phyloP scores from a whole-genome alignment of 2,888 invertebrate species.

The Ochropacha duplaris region DNA sequence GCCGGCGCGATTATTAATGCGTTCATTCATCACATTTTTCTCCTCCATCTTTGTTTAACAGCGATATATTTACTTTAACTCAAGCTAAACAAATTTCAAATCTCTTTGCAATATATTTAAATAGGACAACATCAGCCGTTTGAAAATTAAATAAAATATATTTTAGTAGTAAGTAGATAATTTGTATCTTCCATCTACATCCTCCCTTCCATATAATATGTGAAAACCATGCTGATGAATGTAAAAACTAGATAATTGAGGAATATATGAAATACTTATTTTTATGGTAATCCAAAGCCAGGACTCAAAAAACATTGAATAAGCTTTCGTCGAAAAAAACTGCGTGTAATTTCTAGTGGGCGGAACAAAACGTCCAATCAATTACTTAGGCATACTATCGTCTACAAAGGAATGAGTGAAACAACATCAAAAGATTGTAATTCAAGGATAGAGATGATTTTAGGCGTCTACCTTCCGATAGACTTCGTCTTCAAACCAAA shows the following conservation, averaged over 20 bases:
- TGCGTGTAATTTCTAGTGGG: not conserved
- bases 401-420: not conserved
- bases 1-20: slow-evolving; percentile 55
- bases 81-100: slow-evolving; percentile 29
- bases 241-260: no score
- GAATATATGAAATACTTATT: no score
- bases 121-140: slow-evolving; percentile 16
- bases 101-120: slow-evolving; percentile 26
- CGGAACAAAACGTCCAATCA: not conserved
- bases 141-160: not conserved
- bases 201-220: not conserved
- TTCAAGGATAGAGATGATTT: not conserved
- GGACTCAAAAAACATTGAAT: not conserved
- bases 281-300: not conserved
- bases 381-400: not conserved
- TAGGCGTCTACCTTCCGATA: slow-evolving; percentile 4
- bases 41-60: slow-evolving; percentile 34
- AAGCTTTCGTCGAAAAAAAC: not conserved
- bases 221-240: not conserved
- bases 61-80: slow-evolving; percentile 32
- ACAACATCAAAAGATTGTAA: not conserved
- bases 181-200: no score
- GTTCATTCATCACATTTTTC: slow-evolving; percentile 63
- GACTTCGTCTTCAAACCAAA: slow-evolving; percentile 2
- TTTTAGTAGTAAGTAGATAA: no score